phyloP scores from a whole-genome alignment of 2,888 invertebrate species.

The Biston betularia region DNA sequence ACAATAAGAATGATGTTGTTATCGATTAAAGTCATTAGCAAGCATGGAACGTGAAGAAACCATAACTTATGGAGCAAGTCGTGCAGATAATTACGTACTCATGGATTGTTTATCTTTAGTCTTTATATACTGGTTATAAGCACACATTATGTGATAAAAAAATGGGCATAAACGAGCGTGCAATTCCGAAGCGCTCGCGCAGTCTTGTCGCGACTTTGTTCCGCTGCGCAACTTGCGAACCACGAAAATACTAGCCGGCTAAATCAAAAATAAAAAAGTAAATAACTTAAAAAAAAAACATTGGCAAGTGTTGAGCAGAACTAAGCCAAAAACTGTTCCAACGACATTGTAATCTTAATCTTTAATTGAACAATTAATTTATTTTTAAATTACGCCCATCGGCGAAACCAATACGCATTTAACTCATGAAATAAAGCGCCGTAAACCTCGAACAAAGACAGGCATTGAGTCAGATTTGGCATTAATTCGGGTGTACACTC shows the following conservation, averaged over 20 bases:
- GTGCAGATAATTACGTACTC: constrained; percentile 57
- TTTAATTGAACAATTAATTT: not conserved
- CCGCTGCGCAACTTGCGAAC: constrained; percentile 60
- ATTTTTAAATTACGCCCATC: not conserved
- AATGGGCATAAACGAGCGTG: constrained; percentile 49
- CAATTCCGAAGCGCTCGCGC: constrained; percentile 50
- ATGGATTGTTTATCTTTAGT: constrained; percentile 40
- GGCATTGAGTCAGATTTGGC: constrained; percentile 59
- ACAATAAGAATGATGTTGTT: not conserved
- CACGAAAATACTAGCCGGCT: constrained; percentile 25
- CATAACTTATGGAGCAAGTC: constrained; percentile 40
- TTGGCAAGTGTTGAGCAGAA: constrained; percentile 1
- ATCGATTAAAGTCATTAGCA: constrained; percentile 3
- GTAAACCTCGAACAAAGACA: constrained; percentile 43
- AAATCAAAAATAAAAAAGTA: not conserved
- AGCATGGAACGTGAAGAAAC: constrained; percentile 29
- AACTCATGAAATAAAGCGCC: constrained; percentile 26
- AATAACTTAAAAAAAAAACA: not conserved
- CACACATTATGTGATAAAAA: constrained; percentile 54
- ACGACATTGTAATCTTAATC: not conserved
- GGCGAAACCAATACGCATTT: constrained; percentile 13
- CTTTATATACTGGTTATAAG: constrained; percentile 40
- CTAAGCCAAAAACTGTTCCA: not conserved
- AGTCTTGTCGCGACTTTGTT: constrained; percentile 63
- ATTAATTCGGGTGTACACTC: constrained; percentile 56